Base-by-base conservation (phyloP, 2,888 invertebrate genomes). In the Caenorhabditis angaria region DNA sequence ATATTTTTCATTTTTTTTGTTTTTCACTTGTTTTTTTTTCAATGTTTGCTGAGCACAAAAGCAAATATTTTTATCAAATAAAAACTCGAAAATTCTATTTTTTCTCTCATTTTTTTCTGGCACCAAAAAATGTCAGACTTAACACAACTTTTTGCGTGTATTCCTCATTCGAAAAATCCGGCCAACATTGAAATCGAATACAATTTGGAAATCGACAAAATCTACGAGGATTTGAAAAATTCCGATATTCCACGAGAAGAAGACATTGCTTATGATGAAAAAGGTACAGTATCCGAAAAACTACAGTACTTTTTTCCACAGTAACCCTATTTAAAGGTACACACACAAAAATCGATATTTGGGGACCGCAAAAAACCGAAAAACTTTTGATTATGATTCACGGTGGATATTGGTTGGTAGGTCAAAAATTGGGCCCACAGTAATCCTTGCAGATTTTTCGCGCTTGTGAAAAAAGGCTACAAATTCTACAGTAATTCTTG, bases 321-420 rank as follows among this genome's bases (percentile, higher is more conserved):
- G 20, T n/a, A 6, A 48, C 4, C 10, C 10, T 50, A 22, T 3
- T 50, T 24, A 22, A 8, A 54, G 54, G 54, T 6, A 4, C 58
- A 27, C 18, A 62, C 4, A 70, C 70, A 5, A 47, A 61, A 29
- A 29, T 70, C 47, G 70, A 70, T 48, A 59, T 70, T 48, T 70
- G 65, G 70, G 65, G 70, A 55, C 48, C 65, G 10, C 51, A 62
- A 18, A 50, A 35, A 20, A 12, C 58, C 18, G 58, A 64, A 14
- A 70, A 65, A 25, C 12, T 70, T 18, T 62, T 70, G 10, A 58
- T 70, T 2, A 70, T 70, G 65, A 65, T 70, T 24, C 70, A 70
- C 14, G 70, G 70, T 20, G 70, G 70, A 1, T 70, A 70, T 32
- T 70, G 65, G 65, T 24, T 70, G 60, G 69, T 69, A 3, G 14